Percentiles rank a stretch among this genome's conserved stretches.
Conservation (phyloP, 2,888 invertebrate genomes). For the Campopleginae sp. region DNA sequence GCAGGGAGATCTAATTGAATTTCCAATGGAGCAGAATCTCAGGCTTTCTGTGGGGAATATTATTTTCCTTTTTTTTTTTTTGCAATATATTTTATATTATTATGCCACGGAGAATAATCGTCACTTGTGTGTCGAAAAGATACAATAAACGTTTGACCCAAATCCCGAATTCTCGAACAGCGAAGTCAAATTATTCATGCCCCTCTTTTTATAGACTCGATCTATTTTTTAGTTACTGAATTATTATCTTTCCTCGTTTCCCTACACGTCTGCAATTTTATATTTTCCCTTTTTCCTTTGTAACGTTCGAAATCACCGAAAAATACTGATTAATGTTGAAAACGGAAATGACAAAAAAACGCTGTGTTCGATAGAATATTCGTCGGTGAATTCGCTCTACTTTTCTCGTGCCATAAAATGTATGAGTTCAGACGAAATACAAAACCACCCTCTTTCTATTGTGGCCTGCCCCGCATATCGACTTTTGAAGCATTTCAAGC, state of each 20-base stretch:
- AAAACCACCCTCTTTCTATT: background rate
- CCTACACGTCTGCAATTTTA: background rate
- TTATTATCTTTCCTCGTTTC: background rate
- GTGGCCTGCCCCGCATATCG: background rate
- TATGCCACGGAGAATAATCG: background rate
- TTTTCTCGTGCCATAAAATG: background rate
- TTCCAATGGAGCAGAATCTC: background rate
- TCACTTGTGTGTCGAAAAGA: background rate
- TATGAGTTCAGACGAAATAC: conserved; percentile 3
- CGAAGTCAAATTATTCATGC: background rate
- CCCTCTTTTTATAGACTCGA: background rate
- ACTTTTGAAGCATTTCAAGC: background rate
- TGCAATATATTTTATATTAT: background rate
- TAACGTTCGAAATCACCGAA: background rate
- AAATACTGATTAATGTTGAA: background rate
- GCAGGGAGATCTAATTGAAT: conserved; percentile 1
- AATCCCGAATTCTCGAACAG: background rate
- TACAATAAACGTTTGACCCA: background rate
- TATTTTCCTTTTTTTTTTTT: background rate
- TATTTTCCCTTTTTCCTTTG: background rate
- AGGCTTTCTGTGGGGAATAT: background rate
- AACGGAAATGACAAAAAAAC: background rate
- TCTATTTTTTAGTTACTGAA: background rate
- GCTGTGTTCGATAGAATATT: background rate
- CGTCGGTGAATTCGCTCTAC: background rate